phyloP scores from a whole-genome alignment of 2,113 vertebrate genomes.

The Ctenodactylus gundi region DNA sequence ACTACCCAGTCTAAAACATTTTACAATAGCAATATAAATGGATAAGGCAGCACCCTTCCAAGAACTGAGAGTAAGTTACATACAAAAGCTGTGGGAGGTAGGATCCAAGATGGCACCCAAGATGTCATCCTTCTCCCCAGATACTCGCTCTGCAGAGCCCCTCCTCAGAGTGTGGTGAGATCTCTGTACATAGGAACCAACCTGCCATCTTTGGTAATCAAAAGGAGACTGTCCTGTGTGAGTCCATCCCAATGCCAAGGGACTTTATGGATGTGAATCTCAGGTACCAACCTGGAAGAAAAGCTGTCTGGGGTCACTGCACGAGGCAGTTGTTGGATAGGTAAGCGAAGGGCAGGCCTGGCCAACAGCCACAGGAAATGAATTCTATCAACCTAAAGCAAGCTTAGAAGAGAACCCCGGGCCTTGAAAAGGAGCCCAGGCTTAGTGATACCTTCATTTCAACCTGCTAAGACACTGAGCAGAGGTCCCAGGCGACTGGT shows the following conservation, averaged over 20 bases:
- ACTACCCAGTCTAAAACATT: neutral
- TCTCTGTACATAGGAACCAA: too few species aligned
- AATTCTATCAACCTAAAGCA: neutral
- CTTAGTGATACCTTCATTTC: neutral
- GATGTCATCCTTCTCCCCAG: neutral
- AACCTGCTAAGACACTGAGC: neutral
- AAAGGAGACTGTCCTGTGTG: neutral
- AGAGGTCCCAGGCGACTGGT: rapidly evolving
- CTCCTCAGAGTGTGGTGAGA: rapidly evolving
- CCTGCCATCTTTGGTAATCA: neutral
- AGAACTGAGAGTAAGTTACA: neutral
- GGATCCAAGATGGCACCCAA: neutral
- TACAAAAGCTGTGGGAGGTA: neutral
- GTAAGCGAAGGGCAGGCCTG: neutral
- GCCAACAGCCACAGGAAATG: neutral
- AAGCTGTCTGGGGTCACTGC: neutral
- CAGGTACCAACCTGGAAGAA: neutral
- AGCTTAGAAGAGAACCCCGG: neutral
- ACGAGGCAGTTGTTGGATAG: rapidly evolving
- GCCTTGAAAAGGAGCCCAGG: neutral
- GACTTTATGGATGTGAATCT: neutral
- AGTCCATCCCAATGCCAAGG: neutral
- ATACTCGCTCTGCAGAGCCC: rapidly evolving
- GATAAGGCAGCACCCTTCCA: neutral
- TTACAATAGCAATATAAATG: neutral